Percentiles rank a stretch among this genome's conserved stretches.
Conservation (phyloP, 1,140 invertebrate species). For the Drosophila pallidifrons region DNA sequence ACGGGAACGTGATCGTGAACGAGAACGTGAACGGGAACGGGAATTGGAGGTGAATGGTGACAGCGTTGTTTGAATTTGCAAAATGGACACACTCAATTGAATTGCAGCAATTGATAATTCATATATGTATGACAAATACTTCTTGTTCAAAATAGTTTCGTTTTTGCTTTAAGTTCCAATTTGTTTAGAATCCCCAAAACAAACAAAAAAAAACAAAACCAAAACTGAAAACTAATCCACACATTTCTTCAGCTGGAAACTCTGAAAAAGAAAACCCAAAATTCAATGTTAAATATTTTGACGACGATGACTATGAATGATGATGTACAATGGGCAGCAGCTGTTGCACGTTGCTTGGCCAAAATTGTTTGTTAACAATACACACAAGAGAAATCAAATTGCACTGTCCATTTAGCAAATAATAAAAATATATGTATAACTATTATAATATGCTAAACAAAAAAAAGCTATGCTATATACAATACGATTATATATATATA, state of each 20-base stretch:
- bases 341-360: slow-evolving; percentile 16
- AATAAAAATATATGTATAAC: slow-evolving; percentile 20
- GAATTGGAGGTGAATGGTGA: slow-evolving; percentile 49
- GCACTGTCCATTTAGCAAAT: slow-evolving; percentile 42
- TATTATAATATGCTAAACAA: slow-evolving; percentile 11
- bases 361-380: slow-evolving; percentile 48
- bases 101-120: slow-evolving; percentile 10
- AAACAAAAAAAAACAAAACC: slow-evolving; percentile 10
- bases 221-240: slow-evolving; percentile 4
- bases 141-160: slow-evolving; percentile 56
- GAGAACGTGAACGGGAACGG: slow-evolving; percentile 35
- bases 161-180: slow-evolving; percentile 58
- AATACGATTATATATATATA: slow-evolving; percentile 18
- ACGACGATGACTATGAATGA: not conserved
- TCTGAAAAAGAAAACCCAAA: slow-evolving; percentile 12
- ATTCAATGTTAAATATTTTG: slow-evolving; percentile 39
- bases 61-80: slow-evolving; percentile 60
- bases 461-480: not conserved
- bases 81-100: slow-evolving; percentile 31
- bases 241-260: slow-evolving; percentile 6
- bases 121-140: slow-evolving; percentile 22
- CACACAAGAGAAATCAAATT: slow-evolving; percentile 25
- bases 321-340: slow-evolving; percentile 17
- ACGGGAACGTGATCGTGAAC: slow-evolving; percentile 31
- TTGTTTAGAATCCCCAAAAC: slow-evolving; percentile 38